These are phyloP conservation scores for Sus scrofa DNA, from an alignment of 2,113 vertebrate species.

Conservation along the genomic window T2T-Sscrofa CM000826.6:81364501-81365000, in stretches of 20 bases:
- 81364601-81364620: neutral
- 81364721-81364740: neutral
- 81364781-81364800: neutral
- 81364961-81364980: neutral
- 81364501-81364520: neutral
- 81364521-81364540: neutral
- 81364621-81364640: neutral
- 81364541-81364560: neutral
- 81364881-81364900: neutral
- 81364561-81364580: neutral
- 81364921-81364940: constrained; percentile 10
- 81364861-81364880: neutral
- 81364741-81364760: neutral
- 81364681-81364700: accelerated
- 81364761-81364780: neutral
- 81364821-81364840: neutral
- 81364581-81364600: neutral
- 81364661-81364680: neutral
- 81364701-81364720: neutral
- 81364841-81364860: neutral
- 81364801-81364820: neutral
- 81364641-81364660: neutral
- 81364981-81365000: neutral
- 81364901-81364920: neutral
- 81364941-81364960: neutral